A percentile compares a stretch with the other conserved stretches of the same genome.
Evolutionary conservation across 2,797 vertebrate species (phyloP).

Genomic region (Vipera ursinii): DNA sequence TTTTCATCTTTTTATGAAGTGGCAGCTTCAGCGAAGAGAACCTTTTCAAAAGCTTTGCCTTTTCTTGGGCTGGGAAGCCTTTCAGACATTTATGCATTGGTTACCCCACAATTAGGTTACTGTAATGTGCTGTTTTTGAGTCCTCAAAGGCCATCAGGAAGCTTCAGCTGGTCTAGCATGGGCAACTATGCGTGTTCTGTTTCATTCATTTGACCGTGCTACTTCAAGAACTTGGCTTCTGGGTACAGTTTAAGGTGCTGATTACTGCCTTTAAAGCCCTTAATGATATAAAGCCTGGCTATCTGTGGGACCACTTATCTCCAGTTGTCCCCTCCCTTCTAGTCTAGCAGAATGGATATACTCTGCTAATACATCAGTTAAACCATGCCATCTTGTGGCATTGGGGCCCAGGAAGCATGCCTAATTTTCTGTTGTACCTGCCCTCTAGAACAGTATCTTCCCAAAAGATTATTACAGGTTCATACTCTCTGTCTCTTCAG

Average conservation of each 20-base stretch:
- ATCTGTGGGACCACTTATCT: neutral
- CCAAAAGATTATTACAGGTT: neutral
- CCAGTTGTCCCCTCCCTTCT: neutral
- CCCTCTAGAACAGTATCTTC: neutral
- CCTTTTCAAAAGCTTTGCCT: neutral
- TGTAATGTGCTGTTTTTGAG: neutral
- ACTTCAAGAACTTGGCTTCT: too few relatives aligned
- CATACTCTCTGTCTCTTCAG: neutral
- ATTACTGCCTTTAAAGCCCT: neutral
- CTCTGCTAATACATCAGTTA: neutral
- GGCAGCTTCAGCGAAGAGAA: neutral
- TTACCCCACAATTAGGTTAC: neutral
- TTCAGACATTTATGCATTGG: neutral
- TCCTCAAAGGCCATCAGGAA: neutral
- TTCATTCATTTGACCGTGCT: too few relatives aligned
- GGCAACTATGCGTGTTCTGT: neutral
- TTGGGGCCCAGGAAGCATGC: neutral
- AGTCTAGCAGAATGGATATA: neutral
- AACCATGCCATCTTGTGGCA: neutral
- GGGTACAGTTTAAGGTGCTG: neutral
- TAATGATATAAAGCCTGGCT: neutral
- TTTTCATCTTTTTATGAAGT: neutral
- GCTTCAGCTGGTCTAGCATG: neutral
- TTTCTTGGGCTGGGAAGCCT: neutral
- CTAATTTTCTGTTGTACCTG: neutral